These are phyloP conservation scores for Lophura swinhoii DNA, from an alignment of 2,797 vertebrate genomes.

Conservation along the genomic window DNA sequence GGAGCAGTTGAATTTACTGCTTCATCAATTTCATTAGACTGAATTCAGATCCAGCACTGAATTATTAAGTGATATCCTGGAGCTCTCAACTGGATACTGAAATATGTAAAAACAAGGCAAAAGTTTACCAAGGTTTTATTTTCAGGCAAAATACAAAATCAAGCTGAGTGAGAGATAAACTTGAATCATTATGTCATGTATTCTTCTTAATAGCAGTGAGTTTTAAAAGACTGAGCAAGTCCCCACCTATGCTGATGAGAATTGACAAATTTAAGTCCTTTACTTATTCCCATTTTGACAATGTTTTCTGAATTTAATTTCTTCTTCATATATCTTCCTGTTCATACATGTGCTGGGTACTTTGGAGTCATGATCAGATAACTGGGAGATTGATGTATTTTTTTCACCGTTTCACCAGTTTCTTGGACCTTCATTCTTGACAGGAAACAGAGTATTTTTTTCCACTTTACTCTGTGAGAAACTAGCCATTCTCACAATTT, in stretches of 20 bases:
- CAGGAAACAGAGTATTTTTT: neutral
- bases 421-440: neutral
- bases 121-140: neutral
- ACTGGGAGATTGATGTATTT: neutral
- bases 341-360: neutral
- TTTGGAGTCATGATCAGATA: neutral
- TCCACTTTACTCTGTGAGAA: neutral
- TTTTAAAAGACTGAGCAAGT: neutral
- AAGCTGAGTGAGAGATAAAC: neutral
- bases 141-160: neutral
- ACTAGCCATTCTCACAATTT: neutral
- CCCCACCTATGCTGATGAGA: neutral
- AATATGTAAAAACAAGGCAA: neutral
- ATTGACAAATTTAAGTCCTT: neutral
- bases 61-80: neutral
- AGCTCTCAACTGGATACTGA: neutral
- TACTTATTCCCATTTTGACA: neutral
- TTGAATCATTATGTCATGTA: neutral
- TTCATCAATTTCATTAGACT: neutral
- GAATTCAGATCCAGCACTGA: neutral
- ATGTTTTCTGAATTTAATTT: neutral
- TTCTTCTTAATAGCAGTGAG: neutral
- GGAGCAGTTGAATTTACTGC: neutral
- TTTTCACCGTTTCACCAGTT: neutral
- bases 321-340: neutral